Conservation (phyloP, 1,140 invertebrate genomes). For the Chrysomallon squamiferum region DNA sequence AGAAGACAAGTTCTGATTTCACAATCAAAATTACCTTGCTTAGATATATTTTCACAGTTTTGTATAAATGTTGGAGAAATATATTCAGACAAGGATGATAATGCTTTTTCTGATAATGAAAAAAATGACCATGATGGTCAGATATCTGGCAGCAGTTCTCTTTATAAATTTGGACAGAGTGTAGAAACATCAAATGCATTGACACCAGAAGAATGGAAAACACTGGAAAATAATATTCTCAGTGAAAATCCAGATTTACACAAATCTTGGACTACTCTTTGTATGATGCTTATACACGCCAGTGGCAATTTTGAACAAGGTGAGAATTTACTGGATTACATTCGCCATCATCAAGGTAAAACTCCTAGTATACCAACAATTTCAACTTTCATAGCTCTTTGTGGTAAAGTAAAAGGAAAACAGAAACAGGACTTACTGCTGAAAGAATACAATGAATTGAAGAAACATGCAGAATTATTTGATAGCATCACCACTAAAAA, state of each 20-base stretch:
- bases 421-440: slow-evolving; percentile 10
- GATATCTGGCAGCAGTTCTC: no score
- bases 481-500: slow-evolving; percentile 9
- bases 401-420: background rate
- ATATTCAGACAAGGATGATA: no score
- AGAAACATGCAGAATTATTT: slow-evolving; percentile 14
- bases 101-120: no score
- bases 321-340: slow-evolving; percentile 7
- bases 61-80: no score
- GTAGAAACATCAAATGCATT: no score
- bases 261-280: slow-evolving; percentile 10
- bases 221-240: background rate
- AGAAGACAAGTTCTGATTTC: no score
- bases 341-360: background rate
- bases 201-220: slow-evolving; percentile 10
- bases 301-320: slow-evolving; percentile 2
- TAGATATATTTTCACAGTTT: no score
- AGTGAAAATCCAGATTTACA: slow-evolving; percentile 11
- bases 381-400: slow-evolving; percentile 10
- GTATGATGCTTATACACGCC: slow-evolving; percentile 10
- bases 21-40: no score
- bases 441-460: slow-evolving; percentile 5
- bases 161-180: no score
- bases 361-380: slow-evolving; percentile 10
- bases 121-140: no score